A percentile compares a stretch with the other conserved stretches of the same genome.
phyloP scores from a whole-genome alignment of 2,113 vertebrate species.

The Poecilia latipinna region DNA sequence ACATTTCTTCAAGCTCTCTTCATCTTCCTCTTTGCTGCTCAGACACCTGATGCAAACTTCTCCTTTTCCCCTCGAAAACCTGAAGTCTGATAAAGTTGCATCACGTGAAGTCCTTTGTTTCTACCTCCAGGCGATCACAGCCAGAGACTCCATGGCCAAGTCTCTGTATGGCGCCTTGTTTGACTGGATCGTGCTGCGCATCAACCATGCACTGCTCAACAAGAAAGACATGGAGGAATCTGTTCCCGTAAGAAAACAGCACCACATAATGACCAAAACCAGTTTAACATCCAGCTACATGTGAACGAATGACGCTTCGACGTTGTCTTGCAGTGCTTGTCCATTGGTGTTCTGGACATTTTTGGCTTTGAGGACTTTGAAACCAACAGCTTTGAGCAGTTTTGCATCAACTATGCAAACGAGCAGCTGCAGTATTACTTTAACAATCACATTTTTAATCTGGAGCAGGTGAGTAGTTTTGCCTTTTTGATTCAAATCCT shows the following conservation, averaged over 20 bases:
- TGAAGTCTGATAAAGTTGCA: neutral
- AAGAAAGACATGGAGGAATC: conserved; percentile 97
- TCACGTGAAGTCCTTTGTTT: neutral
- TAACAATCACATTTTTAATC: conserved; percentile 97
- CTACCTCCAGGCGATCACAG: conserved; percentile 88
- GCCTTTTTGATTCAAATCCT: neutral
- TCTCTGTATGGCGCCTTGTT: conserved; percentile 98
- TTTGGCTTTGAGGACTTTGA: conserved; percentile 98
- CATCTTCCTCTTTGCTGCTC: neutral
- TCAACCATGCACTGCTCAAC: conserved; percentile 97
- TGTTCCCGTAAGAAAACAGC: conserved; percentile 83
- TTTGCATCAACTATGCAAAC: conserved; percentile 99
- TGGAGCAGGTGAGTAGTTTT: conserved; percentile 89
- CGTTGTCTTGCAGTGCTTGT: conserved; percentile 85
- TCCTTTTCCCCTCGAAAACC: neutral
- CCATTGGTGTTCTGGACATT: conserved; percentile 96
- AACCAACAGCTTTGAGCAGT: conserved; percentile 98
- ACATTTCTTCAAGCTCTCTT: neutral
- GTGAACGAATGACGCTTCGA: too few relatives aligned
- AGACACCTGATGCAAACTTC: neutral
- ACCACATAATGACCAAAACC: neutral
- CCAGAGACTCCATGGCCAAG: conserved; percentile 99
- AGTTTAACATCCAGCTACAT: neutral
- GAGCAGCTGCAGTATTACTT: conserved; percentile 99
- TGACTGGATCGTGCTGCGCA: conserved; percentile 98